Conservation (phyloP, 2,113 vertebrate genomes). For the Regulus satrapa region DNA sequence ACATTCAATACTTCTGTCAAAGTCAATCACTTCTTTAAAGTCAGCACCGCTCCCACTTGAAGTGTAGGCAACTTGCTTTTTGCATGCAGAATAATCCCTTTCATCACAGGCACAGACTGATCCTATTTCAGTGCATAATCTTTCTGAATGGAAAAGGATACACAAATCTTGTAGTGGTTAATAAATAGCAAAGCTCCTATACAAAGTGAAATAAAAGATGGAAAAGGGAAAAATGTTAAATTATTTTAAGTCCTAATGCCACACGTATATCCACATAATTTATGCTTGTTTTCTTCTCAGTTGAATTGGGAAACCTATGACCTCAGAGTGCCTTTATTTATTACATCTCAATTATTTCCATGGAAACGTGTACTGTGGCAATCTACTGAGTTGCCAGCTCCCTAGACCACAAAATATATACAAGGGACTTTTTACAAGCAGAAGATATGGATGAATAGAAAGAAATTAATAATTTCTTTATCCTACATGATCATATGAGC, state of each 20-base stretch:
- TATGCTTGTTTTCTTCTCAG: slow-evolving; percentile 72
- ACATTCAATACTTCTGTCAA: neutral
- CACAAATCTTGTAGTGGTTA: slow-evolving; percentile 41
- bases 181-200: slow-evolving; percentile 30
- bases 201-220: neutral
- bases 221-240: neutral
- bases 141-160: slow-evolving; percentile 63
- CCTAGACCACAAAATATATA: slow-evolving; percentile 62
- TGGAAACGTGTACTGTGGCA: slow-evolving; percentile 70
- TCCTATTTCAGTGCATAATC: slow-evolving; percentile 40
- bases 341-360: slow-evolving; percentile 81
- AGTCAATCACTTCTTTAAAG: slow-evolving; percentile 11
- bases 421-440: slow-evolving; percentile 45
- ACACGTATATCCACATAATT: slow-evolving; percentile 61
- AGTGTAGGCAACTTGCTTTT: slow-evolving; percentile 16
- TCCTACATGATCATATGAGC: neutral
- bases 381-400: slow-evolving; percentile 59
- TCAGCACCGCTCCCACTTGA: slow-evolving; percentile 7
- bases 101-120: slow-evolving; percentile 26
- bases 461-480: slow-evolving; percentile 10
- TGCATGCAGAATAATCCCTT: slow-evolving; percentile 28
- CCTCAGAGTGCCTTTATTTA: slow-evolving; percentile 76
- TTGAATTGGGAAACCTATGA: slow-evolving; percentile 74
- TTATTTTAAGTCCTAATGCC: neutral
- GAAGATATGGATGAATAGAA: neutral